phyloP scores from a whole-genome alignment of 2,888 invertebrate species.

The Rhabditoides inermis region DNA sequence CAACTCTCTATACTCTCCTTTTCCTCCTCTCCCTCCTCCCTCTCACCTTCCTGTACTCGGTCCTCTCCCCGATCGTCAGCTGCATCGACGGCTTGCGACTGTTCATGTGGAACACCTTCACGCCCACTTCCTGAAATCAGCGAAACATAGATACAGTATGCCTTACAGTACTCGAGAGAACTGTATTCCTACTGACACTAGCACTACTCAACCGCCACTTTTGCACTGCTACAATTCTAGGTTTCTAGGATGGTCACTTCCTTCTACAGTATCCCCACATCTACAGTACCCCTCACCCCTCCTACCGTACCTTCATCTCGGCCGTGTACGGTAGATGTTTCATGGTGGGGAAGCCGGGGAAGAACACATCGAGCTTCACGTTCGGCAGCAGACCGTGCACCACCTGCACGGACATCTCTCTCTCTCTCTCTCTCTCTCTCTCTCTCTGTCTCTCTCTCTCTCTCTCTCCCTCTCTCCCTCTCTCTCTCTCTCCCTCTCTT shows the following conservation, averaged over 20 bases:
- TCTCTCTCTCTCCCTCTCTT: too few species aligned
- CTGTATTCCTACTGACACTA: neutral
- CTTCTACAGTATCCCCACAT: neutral
- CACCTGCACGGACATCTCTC: too few species aligned
- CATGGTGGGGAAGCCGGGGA: slow-evolving; percentile 85
- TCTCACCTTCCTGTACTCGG: slow-evolving; percentile 11
- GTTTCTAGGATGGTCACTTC: neutral
- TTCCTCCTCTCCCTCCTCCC: neutral
- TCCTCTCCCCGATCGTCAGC: slow-evolving; percentile 60
- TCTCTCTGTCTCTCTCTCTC: too few species aligned
- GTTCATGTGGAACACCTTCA: slow-evolving; percentile 79
- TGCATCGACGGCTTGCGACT: slow-evolving; percentile 77
- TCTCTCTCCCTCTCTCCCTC: too few species aligned
- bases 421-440: too few species aligned
- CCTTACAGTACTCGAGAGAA: too few species aligned
- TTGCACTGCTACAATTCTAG: neutral
- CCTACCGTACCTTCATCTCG: slow-evolving; percentile 50
- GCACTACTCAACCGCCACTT: neutral
- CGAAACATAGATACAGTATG: too few species aligned
- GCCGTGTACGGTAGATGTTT: slow-evolving; percentile 71
- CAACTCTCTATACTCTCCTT: neutral
- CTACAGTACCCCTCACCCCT: neutral
- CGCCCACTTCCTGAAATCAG: too few species aligned
- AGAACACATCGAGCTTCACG: slow-evolving; percentile 65
- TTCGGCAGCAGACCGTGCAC: slow-evolving; percentile 65